phyloP scores from a whole-genome alignment of 2,113 vertebrate genomes.

The Bujurquina vittata region DNA sequence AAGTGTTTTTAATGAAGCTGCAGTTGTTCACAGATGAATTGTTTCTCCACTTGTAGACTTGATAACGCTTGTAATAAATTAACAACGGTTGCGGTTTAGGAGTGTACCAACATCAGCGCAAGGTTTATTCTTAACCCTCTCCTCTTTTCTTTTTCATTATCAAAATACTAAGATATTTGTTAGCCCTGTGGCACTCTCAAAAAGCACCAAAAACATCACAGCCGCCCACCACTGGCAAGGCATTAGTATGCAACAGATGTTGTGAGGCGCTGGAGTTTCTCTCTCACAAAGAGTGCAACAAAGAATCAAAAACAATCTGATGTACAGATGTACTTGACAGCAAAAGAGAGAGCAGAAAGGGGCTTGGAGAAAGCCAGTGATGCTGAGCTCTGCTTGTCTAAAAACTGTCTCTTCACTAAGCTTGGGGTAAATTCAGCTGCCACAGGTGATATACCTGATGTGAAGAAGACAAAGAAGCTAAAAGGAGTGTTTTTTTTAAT shows the following conservation, averaged over 20 bases:
- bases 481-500: constrained; percentile 13
- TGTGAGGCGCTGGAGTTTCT: constrained; percentile 21
- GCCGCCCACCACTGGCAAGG: constrained; percentile 4
- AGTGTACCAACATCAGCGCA: background rate
- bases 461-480: constrained; percentile 7
- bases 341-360: constrained; percentile 20
- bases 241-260: constrained; percentile 50
- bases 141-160: constrained; percentile 1
- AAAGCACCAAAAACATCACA: constrained; percentile 1
- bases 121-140: background rate
- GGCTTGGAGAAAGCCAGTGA: constrained; percentile 1
- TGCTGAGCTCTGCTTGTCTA: constrained; percentile 20
- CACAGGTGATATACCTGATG: constrained; percentile 45
- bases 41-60: background rate
- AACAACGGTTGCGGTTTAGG: background rate
- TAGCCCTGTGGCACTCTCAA: background rate
- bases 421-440: constrained; percentile 36
- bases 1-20: background rate
- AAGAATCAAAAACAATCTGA: constrained; percentile 45
- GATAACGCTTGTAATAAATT: background rate
- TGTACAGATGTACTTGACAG: constrained; percentile 35
- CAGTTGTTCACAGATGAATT: background rate
- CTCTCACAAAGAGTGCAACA: constrained; percentile 19
- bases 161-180: constrained; percentile 22
- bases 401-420: constrained; percentile 25